These are phyloP conservation scores for Tinea semifulvella DNA, from an alignment of 2,888 invertebrate genomes.

Conservation along the genomic window DNA sequence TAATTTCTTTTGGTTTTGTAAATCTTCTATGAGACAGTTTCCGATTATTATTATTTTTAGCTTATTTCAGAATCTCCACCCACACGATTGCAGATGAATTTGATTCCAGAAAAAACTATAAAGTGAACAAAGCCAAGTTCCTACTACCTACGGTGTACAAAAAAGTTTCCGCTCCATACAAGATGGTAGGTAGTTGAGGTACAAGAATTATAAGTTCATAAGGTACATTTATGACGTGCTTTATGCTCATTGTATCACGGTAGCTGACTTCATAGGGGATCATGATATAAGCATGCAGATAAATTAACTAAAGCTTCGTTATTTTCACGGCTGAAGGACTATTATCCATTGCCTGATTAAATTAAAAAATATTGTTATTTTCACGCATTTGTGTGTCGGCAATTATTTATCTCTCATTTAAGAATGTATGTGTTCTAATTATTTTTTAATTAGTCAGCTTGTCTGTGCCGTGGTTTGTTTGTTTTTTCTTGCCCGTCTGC, in stretches of 20 bases:
- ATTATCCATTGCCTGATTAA: too few species aligned
- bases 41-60: too few species aligned
- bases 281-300: constrained; percentile 4
- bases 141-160: constrained; percentile 28
- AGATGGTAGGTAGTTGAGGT: not conserved
- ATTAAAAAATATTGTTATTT: not conserved
- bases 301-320: constrained; percentile 5
- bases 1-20: too few species aligned
- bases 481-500: too few species aligned
- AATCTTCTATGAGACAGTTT: too few species aligned
- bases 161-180: constrained; percentile 32
- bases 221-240: constrained; percentile 9
- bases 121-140: constrained; percentile 17
- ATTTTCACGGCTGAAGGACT: too few species aligned
- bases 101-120: not conserved
- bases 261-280: not conserved
- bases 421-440: constrained; percentile 11
- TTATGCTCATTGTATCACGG: constrained; percentile 5
- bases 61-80: not conserved
- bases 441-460: constrained; percentile 8
- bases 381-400: constrained; percentile 5
- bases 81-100: not conserved
- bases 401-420: not conserved
- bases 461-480: too few species aligned
- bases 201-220: not conserved